These are phyloP conservation scores for Bergia puertoricense DNA, from an alignment of 92 coral and sea anemone genomes.

Conservation along the genomic window DNA sequence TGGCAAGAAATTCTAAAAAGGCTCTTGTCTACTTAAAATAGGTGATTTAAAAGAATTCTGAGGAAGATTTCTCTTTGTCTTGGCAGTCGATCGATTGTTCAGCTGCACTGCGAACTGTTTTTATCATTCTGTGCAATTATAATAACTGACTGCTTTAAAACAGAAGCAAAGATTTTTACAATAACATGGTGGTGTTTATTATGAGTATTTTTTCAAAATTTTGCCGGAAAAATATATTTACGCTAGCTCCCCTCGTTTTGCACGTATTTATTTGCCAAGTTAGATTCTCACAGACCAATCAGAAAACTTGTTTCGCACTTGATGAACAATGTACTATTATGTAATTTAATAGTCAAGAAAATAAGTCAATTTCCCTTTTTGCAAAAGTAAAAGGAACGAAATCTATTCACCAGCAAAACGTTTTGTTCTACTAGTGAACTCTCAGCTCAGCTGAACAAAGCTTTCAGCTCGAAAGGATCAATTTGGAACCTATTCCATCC, in stretches of 20 bases:
- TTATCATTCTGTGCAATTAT: too few species aligned
- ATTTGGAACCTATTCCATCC: not conserved
- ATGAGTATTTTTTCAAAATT: too few species aligned
- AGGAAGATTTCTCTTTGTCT: not conserved
- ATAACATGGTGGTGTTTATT: not conserved
- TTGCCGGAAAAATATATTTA: too few species aligned
- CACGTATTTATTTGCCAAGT: too few species aligned
- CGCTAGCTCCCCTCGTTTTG: too few species aligned
- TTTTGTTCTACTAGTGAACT: not conserved
- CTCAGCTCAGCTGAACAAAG: not conserved
- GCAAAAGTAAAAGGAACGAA: not conserved
- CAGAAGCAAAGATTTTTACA: too few species aligned
- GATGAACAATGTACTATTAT: too few species aligned
- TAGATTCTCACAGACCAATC: too few species aligned
- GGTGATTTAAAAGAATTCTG: not conserved
- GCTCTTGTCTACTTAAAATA: not conserved
- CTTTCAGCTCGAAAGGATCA: not conserved
- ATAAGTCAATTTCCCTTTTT: not conserved
- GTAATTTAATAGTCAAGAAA: not conserved
- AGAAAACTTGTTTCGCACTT: too few species aligned
- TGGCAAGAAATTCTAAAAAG: not conserved
- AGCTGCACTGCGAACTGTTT: too few species aligned
- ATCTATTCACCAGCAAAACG: not conserved
- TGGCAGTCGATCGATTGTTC: not conserved
- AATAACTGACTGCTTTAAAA: too few species aligned